A percentile compares a stretch with the other conserved stretches of the same genome.
These are phyloP conservation scores for Zeugodacus cucurbitae DNA, from an alignment of 1,140 invertebrate species.

Conservation along the genomic window DNA sequence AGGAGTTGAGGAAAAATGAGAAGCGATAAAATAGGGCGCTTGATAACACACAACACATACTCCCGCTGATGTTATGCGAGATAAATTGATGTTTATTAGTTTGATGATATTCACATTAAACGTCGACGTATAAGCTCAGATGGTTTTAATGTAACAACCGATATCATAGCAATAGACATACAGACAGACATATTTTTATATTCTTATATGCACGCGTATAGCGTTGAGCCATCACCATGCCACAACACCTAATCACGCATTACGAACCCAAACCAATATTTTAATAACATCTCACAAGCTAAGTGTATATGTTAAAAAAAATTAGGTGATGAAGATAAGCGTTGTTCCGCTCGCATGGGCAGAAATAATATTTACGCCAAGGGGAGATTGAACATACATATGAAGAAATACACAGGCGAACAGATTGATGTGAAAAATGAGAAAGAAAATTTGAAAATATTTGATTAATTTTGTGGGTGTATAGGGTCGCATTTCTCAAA, in stretches of 20 bases:
- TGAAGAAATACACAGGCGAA: background rate
- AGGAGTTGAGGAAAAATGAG: too few species aligned
- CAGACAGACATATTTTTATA: background rate
- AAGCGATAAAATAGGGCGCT: too few species aligned
- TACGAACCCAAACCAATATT: background rate
- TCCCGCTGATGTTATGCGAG: background rate
- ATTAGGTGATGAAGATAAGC: constrained; percentile 20
- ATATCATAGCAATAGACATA: background rate
- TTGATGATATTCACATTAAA: constrained; percentile 23
- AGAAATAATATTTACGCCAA: constrained; percentile 9
- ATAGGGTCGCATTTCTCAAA: too few species aligned
- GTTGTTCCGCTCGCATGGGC: background rate
- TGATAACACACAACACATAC: background rate
- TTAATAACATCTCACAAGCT: background rate
- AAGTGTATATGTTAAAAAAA: background rate
- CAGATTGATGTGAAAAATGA: too few species aligned
- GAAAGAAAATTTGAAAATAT: too few species aligned
- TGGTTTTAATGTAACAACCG: background rate
- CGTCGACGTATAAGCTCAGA: background rate
- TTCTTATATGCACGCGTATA: background rate
- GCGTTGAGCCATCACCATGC: background rate
- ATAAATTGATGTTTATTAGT: constrained; percentile 2
- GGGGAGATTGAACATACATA: background rate
- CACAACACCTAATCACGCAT: background rate
- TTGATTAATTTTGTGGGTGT: background rate